Percentiles rank a stretch among this genome's conserved stretches.
phyloP scores from a whole-genome alignment of 2,888 invertebrate species.

The Cryptocephalus moraei region DNA sequence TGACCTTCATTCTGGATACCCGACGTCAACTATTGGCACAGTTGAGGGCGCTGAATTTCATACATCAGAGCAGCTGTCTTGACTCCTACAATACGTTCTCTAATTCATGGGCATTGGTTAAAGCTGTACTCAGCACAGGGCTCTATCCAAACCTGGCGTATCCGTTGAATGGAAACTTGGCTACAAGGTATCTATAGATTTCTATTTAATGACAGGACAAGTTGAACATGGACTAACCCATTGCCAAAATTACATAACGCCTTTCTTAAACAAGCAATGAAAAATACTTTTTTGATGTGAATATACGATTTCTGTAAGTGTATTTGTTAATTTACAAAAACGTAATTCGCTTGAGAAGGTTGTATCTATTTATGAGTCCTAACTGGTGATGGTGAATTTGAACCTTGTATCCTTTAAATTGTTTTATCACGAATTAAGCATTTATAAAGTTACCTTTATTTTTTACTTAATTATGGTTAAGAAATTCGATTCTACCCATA shows the following conservation, averaged over 20 bases:
- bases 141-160: slow-evolving; percentile 79
- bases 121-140: slow-evolving; percentile 79
- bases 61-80: slow-evolving; percentile 56
- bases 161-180: slow-evolving; percentile 23
- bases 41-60: slow-evolving; percentile 63
- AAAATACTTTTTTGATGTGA: no score
- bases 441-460: no score
- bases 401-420: no score
- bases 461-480: no score
- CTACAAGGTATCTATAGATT: slow-evolving; percentile 36
- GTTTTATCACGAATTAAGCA: no score
- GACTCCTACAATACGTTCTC: slow-evolving; percentile 74
- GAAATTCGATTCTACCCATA: no score
- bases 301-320: no score
- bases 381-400: no score
- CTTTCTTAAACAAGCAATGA: background rate
- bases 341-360: no score
- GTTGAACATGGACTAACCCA: background rate
- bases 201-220: background rate
- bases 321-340: no score
- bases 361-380: no score
- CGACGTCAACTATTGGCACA: slow-evolving; percentile 76
- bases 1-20: slow-evolving; percentile 85
- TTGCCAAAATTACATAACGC: background rate
- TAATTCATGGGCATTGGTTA: slow-evolving; percentile 83